Conservation (phyloP, 2,113 vertebrate genomes). For the Alethe diademata region DNA sequence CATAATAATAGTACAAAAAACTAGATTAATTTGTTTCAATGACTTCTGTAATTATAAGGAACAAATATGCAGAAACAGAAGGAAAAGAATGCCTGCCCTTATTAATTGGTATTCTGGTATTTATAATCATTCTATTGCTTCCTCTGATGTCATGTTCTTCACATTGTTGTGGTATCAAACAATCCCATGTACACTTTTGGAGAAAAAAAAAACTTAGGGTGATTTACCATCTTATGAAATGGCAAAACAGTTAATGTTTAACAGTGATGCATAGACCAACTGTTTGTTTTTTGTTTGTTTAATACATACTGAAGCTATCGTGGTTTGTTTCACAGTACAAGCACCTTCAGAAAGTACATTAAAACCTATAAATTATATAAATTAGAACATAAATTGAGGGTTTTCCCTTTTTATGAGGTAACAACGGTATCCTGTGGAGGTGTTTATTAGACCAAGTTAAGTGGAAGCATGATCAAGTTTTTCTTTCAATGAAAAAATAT, state of each 20-base stretch:
- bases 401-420: conserved; percentile 57
- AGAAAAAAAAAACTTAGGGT: neutral
- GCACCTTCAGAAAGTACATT: conserved; percentile 15
- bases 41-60: neutral
- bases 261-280: neutral
- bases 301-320: neutral
- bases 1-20: neutral
- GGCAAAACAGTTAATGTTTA: conserved; percentile 14
- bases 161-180: neutral
- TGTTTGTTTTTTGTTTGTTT: neutral
- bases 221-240: neutral
- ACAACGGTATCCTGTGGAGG: conserved; percentile 51
- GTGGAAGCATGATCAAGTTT: neutral
- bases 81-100: neutral
- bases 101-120: neutral
- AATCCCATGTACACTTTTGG: neutral
- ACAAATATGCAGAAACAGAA: neutral
- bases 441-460: conserved; percentile 63
- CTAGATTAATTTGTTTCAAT: neutral
- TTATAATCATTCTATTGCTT: neutral
- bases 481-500: neutral
- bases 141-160: neutral
- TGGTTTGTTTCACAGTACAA: conserved; percentile 16
- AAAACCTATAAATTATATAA: conserved; percentile 23
- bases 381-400: conserved; percentile 50